Conservation (phyloP, 2,113 vertebrate species). For the Columba livia region DNA sequence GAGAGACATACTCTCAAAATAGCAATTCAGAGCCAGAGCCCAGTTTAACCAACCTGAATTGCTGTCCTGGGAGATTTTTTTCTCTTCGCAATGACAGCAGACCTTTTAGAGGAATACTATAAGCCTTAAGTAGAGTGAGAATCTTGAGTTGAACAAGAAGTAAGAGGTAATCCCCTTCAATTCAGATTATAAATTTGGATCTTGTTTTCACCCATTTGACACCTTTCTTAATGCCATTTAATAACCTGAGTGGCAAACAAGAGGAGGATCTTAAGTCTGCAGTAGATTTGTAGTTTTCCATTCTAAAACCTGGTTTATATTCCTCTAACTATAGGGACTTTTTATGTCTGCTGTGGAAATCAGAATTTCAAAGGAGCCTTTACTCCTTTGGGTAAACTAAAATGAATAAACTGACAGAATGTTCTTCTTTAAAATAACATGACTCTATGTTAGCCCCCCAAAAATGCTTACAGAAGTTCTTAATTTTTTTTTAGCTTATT, state of each 20-base stretch:
- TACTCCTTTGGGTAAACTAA: background rate
- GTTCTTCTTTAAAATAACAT: background rate
- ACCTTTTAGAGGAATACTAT: background rate
- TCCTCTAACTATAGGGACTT: background rate
- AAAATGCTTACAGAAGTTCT: background rate
- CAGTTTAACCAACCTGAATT: background rate
- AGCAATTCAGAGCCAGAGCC: background rate
- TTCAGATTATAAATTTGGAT: background rate
- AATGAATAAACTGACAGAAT: background rate
- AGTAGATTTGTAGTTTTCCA: background rate
- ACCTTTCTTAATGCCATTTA: background rate
- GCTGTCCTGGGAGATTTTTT: background rate
- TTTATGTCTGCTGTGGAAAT: background rate
- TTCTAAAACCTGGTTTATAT: background rate
- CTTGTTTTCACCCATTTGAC: background rate
- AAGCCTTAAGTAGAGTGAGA: background rate
- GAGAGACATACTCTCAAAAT: background rate
- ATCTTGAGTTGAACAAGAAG: background rate
- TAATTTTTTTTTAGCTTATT: background rate
- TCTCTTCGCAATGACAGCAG: background rate
- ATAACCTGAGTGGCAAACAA: background rate
- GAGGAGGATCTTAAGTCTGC: background rate
- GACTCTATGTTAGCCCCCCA: background rate
- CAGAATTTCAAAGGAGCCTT: background rate
- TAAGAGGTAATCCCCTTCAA: background rate